Conservation (phyloP, 2,113 vertebrate genomes). For the Colinus virginianus region DNA sequence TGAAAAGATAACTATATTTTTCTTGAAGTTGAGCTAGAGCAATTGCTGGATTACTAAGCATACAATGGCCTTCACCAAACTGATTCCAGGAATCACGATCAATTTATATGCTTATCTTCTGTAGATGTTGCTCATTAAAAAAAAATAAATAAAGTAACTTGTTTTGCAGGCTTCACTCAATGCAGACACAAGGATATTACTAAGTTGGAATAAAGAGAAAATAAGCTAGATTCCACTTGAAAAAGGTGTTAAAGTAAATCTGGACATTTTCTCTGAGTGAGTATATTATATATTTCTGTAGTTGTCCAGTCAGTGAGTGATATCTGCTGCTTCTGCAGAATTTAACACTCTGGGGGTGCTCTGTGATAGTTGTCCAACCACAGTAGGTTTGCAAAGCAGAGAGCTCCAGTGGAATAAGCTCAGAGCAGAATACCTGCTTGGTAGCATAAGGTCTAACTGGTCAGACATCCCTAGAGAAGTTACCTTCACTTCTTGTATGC, state of each 20-base stretch:
- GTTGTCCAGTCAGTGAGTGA: background rate
- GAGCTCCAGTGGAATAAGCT: background rate
- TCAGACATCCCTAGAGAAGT: background rate
- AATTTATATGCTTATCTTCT: conserved; percentile 6
- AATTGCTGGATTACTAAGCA: conserved; percentile 29
- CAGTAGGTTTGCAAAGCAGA: background rate
- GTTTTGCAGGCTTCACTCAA: background rate
- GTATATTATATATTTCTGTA: background rate
- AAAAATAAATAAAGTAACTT: background rate
- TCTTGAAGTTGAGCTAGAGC: conserved; percentile 30
- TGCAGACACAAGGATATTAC: background rate
- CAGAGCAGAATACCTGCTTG: background rate
- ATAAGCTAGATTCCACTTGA: background rate
- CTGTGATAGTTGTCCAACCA: background rate
- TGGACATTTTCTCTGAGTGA: background rate
- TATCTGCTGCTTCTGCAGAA: background rate
- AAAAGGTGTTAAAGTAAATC: background rate
- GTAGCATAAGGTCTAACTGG: background rate
- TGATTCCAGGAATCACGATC: conserved; percentile 33
- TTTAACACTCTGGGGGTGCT: background rate
- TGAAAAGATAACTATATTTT: conserved; percentile 29
- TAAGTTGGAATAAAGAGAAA: background rate
- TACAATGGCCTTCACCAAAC: conserved; percentile 1
- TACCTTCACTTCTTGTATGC: background rate
- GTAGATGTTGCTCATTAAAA: background rate